A percentile compares a stretch with the other conserved stretches of the same genome.
Conservation (phyloP, 2,797 vertebrate species). For the Helostoma temminkii region DNA sequence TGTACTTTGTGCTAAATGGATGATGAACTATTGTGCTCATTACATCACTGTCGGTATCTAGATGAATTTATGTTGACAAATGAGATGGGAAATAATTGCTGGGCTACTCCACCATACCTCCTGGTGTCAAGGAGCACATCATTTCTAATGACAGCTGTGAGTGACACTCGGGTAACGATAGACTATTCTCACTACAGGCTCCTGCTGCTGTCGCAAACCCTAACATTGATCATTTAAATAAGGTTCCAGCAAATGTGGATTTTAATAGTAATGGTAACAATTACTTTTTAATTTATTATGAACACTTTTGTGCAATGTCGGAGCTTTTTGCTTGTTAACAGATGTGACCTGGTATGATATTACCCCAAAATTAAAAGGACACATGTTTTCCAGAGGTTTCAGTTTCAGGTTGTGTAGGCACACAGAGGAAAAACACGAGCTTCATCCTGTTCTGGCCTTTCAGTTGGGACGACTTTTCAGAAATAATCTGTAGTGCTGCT, state of each 20-base stretch:
- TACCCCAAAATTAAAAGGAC: background rate
- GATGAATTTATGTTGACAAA: constrained; percentile 28
- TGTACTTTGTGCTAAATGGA: background rate
- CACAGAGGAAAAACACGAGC: too few species aligned
- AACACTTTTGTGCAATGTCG: too few species aligned
- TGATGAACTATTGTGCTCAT: background rate
- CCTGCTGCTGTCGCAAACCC: background rate
- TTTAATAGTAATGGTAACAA: too few species aligned
- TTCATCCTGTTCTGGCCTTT: background rate
- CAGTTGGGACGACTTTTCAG: background rate
- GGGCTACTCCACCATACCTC: background rate
- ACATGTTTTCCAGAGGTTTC: background rate
- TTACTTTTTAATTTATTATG: too few species aligned
- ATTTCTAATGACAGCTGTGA: constrained; percentile 20
- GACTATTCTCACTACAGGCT: background rate
- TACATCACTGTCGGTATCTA: constrained; percentile 8
- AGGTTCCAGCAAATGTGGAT: background rate
- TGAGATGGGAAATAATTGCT: constrained; percentile 17
- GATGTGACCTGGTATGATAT: background rate
- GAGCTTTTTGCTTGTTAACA: background rate
- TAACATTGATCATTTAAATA: background rate
- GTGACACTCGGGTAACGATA: constrained; percentile 9
- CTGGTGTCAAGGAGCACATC: constrained; percentile 24
- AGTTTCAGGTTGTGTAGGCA: too few species aligned
- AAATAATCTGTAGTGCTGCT: background rate